Conservation (phyloP, 2,113 vertebrate species). For the Brachypteracias leptosomus region DNA sequence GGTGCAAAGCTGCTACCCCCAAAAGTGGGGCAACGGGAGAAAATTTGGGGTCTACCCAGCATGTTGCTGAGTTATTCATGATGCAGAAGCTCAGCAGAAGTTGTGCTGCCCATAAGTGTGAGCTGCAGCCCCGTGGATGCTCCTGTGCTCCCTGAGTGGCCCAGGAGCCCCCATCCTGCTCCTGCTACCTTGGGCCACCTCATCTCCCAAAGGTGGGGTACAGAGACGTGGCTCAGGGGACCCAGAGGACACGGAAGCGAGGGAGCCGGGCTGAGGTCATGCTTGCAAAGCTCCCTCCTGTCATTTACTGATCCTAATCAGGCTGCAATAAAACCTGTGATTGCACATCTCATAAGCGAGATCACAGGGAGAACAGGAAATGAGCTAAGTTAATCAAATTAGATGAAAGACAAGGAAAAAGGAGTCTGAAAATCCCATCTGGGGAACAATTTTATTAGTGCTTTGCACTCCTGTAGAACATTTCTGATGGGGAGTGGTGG, state of each 20-base stretch:
- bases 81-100: no score
- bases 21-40: background rate
- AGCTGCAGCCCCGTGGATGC: background rate
- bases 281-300: conserved; percentile 4
- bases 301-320: conserved; percentile 6
- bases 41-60: background rate
- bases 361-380: conserved; percentile 47
- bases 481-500: background rate
- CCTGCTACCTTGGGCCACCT: background rate
- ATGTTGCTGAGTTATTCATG: accelerated
- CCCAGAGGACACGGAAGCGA: background rate
- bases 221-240: accelerated
- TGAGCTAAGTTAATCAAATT: conserved; percentile 49
- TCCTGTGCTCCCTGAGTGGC: background rate
- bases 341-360: conserved; percentile 1
- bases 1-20: background rate
- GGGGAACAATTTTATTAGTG: conserved; percentile 28
- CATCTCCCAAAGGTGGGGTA: accelerated
- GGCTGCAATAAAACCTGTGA: conserved; percentile 15
- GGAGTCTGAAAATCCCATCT: conserved; percentile 21
- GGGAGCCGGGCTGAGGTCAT: background rate
- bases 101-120: background rate
- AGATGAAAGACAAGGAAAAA: conserved; percentile 26
- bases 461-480: background rate
- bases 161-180: background rate